These are phyloP conservation scores for Saccopteryx bilineata DNA, from an alignment of 2,113 vertebrate genomes.

Conservation along the genomic window DNA sequence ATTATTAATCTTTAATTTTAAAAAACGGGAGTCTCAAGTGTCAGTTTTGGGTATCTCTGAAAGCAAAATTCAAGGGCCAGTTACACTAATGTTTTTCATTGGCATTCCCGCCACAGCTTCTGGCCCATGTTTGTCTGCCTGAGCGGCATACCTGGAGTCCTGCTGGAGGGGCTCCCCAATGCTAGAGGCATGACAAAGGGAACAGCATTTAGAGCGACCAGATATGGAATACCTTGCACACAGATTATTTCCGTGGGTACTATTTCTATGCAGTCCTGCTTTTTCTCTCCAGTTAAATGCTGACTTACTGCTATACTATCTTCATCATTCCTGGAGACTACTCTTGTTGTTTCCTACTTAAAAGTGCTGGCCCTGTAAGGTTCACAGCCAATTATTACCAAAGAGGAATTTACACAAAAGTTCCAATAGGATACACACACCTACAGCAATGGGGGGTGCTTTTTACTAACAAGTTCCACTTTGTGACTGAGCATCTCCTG, in stretches of 20 bases:
- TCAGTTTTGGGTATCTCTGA: constrained; percentile 19
- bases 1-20: background rate
- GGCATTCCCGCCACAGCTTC: background rate
- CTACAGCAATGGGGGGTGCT: background rate
- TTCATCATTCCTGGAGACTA: background rate
- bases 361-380: background rate
- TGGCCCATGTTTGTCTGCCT: background rate
- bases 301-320: background rate
- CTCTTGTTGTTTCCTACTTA: constrained; percentile 23
- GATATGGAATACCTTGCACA: background rate
- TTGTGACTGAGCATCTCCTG: background rate
- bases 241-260: background rate
- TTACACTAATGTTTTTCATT: background rate
- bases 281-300: background rate
- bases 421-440: background rate
- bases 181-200: background rate
- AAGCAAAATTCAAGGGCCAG: constrained; percentile 16
- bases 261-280: background rate
- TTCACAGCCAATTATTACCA: background rate
- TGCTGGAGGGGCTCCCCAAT: background rate
- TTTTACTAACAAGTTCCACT: background rate
- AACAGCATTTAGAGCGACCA: background rate
- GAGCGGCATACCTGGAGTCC: background rate
- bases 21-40: background rate
- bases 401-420: background rate